phyloP scores from a whole-genome alignment of 92 coral and sea anemone genomes.

The Actinernus sp. region DNA sequence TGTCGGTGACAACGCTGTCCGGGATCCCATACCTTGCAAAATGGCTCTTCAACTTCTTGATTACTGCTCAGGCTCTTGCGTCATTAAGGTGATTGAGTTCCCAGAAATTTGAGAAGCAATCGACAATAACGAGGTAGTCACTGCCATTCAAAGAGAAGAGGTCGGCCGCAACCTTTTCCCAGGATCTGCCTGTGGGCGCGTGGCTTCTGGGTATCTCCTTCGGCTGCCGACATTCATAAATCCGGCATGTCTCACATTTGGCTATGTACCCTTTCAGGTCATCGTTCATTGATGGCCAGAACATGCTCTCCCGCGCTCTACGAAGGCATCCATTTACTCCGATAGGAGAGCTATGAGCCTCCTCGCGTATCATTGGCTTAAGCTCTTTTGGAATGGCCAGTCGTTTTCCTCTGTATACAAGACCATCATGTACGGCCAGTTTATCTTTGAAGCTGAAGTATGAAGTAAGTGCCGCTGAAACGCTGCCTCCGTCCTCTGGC shows the following conservation, averaged over 20 bases:
- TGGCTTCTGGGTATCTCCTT: conserved; percentile 35
- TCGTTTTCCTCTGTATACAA: conserved; percentile 30
- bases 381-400: conserved; percentile 31
- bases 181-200: conserved; percentile 13
- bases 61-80: conserved; percentile 1
- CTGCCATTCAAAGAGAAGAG: conserved; percentile 13
- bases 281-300: conserved; percentile 10
- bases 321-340: conserved; percentile 34
- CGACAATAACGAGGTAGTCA: conserved; percentile 14
- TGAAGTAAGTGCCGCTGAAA: conserved; percentile 3
- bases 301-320: no score
- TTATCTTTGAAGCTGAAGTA: conserved; percentile 25
- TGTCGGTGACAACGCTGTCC: conserved; percentile 14
- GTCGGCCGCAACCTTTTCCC: conserved; percentile 27
- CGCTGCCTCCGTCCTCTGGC: conserved; percentile 16
- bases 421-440: conserved; percentile 47
- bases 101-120: background rate
- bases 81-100: background rate
- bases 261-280: no score
- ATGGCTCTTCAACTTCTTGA: conserved; percentile 16
- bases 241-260: no score
- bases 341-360: conserved; percentile 23
- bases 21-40: conserved; percentile 26
- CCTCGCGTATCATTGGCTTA: conserved; percentile 23
- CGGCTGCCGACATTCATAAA: background rate